Conservation (phyloP, 2,113 vertebrate genomes). For the Bubalus kerabau region DNA sequence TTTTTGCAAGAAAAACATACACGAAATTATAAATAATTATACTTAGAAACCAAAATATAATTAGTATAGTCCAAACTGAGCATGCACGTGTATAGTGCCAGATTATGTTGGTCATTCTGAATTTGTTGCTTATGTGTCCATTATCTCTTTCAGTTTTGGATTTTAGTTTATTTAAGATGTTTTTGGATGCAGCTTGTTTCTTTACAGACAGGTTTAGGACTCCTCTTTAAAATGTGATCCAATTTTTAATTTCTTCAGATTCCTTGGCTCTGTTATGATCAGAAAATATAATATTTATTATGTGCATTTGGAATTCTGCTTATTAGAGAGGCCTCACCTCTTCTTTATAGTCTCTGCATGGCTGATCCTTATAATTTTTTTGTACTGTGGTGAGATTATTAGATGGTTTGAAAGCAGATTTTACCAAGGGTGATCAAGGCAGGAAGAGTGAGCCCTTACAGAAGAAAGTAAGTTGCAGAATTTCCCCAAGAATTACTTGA, state of each 20-base stretch:
- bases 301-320: slow-evolving; percentile 40
- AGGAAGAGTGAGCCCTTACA: not conserved
- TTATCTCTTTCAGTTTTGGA: not conserved
- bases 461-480: not conserved
- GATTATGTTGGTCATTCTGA: not conserved
- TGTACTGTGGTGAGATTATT: not conserved
- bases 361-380: not conserved
- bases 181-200: not conserved
- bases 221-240: slow-evolving; percentile 17
- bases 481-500: not conserved
- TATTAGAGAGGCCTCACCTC: slow-evolving; percentile 14
- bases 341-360: not conserved
- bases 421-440: not conserved
- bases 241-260: not conserved
- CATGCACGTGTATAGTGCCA: fast-evolving
- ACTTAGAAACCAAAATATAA: not conserved
- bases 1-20: not conserved
- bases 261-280: slow-evolving; percentile 16
- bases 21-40: not conserved
- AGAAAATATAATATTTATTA: slow-evolving; percentile 20
- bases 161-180: not conserved
- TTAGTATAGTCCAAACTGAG: not conserved
- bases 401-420: not conserved
- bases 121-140: not conserved
- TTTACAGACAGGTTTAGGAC: not conserved